Evolutionary conservation across 1,140 invertebrate genomes (phyloP).

Genomic region (Drosophila rufa): DNA sequence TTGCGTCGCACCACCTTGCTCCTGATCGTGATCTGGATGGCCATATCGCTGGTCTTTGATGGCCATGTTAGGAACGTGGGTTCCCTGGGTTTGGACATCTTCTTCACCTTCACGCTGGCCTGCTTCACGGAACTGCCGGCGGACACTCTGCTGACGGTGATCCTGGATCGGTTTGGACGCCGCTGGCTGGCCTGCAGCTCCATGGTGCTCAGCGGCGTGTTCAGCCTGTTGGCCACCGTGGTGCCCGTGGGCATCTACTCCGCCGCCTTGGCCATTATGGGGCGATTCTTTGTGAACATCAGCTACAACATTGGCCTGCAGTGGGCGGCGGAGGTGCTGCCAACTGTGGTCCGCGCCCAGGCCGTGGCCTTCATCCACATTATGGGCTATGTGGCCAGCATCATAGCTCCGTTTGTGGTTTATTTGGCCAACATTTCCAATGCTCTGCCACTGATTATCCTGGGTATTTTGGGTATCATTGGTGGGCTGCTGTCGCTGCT

Average conservation of each 20-base stretch:
- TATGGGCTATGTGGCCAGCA: conserved; percentile 93
- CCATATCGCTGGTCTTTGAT: conserved; percentile 94
- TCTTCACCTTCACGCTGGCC: conserved; percentile 93
- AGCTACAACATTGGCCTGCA: conserved; percentile 95
- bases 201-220: conserved; percentile 92
- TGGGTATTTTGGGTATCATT: conserved; percentile 90
- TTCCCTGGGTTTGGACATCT: conserved; percentile 91
- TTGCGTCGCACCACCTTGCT: conserved; percentile 90
- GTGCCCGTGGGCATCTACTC: conserved; percentile 90
- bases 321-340: conserved; percentile 93
- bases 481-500: conserved; percentile 91
- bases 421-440: conserved; percentile 90
- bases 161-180: conserved; percentile 93
- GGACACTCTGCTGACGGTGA: conserved; percentile 92
- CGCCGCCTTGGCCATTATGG: conserved; percentile 91
- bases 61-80: conserved; percentile 94
- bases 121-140: conserved; percentile 91
- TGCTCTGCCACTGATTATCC: conserved; percentile 90
- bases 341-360: conserved; percentile 93
- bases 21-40: conserved; percentile 93
- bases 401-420: conserved; percentile 93
- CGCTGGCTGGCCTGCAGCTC: conserved; percentile 93
- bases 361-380: conserved; percentile 94
- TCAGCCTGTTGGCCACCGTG: conserved; percentile 91
- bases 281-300: conserved; percentile 93